Evolutionary conservation across 37 sponge, comb jelly and placozoan species (phyloP).

Genomic region (Lycopodina hypogea): DNA sequence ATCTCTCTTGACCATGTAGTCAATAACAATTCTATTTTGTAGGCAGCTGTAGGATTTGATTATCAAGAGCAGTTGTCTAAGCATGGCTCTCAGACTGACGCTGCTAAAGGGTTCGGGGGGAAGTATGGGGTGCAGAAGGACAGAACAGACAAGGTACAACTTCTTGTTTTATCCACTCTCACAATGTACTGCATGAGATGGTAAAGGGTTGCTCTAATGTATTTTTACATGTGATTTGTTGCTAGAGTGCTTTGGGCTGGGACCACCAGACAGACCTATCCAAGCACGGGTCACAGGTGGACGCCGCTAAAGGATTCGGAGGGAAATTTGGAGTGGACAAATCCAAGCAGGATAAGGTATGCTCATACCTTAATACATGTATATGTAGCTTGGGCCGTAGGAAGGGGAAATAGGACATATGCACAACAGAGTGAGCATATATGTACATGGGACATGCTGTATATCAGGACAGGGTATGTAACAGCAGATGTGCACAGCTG

Average conservation of each 20-base stretch:
- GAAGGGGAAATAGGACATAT: too few species aligned
- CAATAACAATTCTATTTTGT: too few species aligned
- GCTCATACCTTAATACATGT: not conserved
- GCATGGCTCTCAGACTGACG: constrained; percentile 87
- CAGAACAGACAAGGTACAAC: constrained; percentile 75
- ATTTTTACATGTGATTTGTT: not conserved
- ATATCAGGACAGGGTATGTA: too few species aligned
- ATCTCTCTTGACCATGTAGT: too few species aligned
- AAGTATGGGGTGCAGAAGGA: constrained; percentile 92
- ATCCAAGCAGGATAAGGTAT: constrained; percentile 79
- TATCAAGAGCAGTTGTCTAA: constrained; percentile 74
- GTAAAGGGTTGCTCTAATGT: not conserved
- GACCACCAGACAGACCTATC: constrained; percentile 79
- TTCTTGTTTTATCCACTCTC: not conserved
- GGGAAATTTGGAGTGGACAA: constrained; percentile 93
- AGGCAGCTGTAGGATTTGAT: constrained; percentile 82
- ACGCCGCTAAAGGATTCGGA: constrained; percentile 87
- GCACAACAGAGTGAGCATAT: too few species aligned
- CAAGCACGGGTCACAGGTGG: constrained; percentile 89
- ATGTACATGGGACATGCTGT: too few species aligned
- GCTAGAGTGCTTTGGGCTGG: constrained; percentile 86
- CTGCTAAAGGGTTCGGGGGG: constrained; percentile 93
- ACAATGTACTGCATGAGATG: not conserved
- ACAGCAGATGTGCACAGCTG: too few species aligned
- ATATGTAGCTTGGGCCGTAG: too few species aligned